Conservation (phyloP, 2,888 invertebrate genomes). For the Drosophila monieri region DNA sequence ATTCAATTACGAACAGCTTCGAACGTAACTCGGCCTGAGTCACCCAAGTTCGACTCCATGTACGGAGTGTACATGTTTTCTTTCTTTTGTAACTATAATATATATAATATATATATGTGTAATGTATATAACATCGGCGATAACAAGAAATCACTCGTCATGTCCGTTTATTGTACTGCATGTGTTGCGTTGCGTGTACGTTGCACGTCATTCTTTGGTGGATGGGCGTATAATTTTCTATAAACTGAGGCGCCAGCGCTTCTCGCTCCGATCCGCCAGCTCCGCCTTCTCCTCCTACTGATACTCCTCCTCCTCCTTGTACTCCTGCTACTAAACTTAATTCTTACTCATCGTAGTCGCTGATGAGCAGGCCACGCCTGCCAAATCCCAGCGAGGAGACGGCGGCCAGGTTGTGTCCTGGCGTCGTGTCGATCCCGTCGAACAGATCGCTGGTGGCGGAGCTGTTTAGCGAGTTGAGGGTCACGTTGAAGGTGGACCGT, state of each 20-base stretch:
- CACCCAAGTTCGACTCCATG: constrained; percentile 30
- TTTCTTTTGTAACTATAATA: not conserved
- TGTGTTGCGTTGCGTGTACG: constrained; percentile 40
- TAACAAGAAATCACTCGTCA: constrained; percentile 58
- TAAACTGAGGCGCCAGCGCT: constrained; percentile 23
- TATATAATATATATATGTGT: constrained; percentile 3
- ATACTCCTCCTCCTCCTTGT: not conserved
- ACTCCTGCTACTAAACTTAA: no score
- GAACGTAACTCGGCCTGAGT: constrained; percentile 27
- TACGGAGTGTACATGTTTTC: not conserved
- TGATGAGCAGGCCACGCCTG: constrained; percentile 79
- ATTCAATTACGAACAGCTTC: constrained; percentile 35
- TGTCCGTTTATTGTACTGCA: constrained; percentile 39
- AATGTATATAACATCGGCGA: constrained; percentile 49
- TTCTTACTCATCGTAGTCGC: constrained; percentile 79
- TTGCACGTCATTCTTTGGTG: constrained; percentile 54
- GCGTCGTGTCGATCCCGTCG: constrained; percentile 61
- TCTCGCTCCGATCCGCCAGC: constrained; percentile 13
- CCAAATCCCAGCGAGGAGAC: constrained; percentile 66
- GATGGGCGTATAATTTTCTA: constrained; percentile 18
- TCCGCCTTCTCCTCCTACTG: no score
- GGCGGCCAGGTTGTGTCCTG: constrained; percentile 46
- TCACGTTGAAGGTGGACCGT: constrained; percentile 62
- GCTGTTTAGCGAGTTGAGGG: constrained; percentile 70
- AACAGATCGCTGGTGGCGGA: constrained; percentile 72